Evolutionary conservation across 2,797 vertebrate species (phyloP), one percentile per base, ranked within the genome.

Genomic region (Scarus forsteni): DNA sequence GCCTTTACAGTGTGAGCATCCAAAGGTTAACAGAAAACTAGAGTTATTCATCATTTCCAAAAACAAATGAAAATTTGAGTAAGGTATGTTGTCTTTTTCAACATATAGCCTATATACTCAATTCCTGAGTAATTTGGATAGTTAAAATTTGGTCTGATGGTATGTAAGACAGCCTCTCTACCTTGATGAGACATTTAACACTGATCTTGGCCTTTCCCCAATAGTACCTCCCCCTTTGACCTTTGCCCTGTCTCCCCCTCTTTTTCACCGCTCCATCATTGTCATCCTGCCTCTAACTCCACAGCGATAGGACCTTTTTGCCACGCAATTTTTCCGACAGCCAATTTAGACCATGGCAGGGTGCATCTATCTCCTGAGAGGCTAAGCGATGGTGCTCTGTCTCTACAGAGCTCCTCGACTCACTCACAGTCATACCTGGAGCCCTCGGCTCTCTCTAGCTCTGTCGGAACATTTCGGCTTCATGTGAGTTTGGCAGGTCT

Each of bases 281-380:
- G 82, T 86, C 86, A 80, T 72, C 61, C 50, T 15, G 19, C 70
- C 63, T 77, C 70, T 54, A 84, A 85, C 85, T 81, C 87, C 69
- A 66, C 73, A 62, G 77, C 83, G 58, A 85, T 79, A 64, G 60
- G 66, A 49, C 68, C 67, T 80, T 84, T 80, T 73, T 62, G 60
- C 80, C 19, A 57, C 76, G 48, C 86, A 86, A 79, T 77, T 76
- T 86, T 88, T 90, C 88, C 75, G 84, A 92, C 88, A 90, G 84
- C 80, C 89, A 92, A 92, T 92, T 92, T 91, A 91, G 73, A 81
- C 73, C 75, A 70, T 87, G 88, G 89, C 87, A 89, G 87, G 84
- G 79, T n/a, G 43, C 86, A 93, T 93, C 86, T 82, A 88, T 92
- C 87, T 92, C 85, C 72, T 68, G 67, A 48, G 79, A 55, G 42